Evolutionary conservation across 2,888 invertebrate genomes (phyloP), one percentile per base, ranked within the genome.

Genomic region (Bruchidius siliquastri): DNA sequence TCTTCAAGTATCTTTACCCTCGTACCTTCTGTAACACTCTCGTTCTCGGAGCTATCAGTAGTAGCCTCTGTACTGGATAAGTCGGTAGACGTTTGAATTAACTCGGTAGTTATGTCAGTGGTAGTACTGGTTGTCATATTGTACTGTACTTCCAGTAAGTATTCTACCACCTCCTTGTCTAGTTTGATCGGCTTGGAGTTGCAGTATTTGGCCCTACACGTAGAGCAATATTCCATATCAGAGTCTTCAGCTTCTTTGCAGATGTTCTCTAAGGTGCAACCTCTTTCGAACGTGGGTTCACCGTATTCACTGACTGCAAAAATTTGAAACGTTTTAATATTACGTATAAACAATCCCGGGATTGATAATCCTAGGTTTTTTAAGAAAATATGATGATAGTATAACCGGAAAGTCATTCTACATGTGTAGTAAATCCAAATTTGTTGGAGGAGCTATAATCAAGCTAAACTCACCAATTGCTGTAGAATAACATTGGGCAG

Each of bases 211-310:
- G 73, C 72, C 68, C 30, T 71, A 67, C 76, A 76, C 2, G 74
- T 73, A 30, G 20, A 26, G 66, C 77, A 77, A 32, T 70, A 77
- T 70, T 73, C 77, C 13, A 77, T 49, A 20, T 74, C 76, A 13
- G 72, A 20, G 32, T 70, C 69, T 6, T 73, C 70, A 21, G 18
- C 22, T 2, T 70, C 72, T 20, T 22, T 20, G 66, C 75, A 77
- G 2, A 74, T 21, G 18, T 75, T 70, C 68, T 73, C 69, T 22
- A 20, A 18, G 8, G 75, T 68, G 22, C 75, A 75, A 6, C 75
- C 72, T 71, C 75, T 71, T 69, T 75, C 68, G 68, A 75, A 75
- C 32, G 22, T 20, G 10, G 75, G 20, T 22, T 70, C 68, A 20
- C 75, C 75, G 68, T 71, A 70, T 73, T 75, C 75, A 49, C 69